Base-by-base conservation (phyloP, 2,113 vertebrate species). In the Misgurnus mizolepis region DNA sequence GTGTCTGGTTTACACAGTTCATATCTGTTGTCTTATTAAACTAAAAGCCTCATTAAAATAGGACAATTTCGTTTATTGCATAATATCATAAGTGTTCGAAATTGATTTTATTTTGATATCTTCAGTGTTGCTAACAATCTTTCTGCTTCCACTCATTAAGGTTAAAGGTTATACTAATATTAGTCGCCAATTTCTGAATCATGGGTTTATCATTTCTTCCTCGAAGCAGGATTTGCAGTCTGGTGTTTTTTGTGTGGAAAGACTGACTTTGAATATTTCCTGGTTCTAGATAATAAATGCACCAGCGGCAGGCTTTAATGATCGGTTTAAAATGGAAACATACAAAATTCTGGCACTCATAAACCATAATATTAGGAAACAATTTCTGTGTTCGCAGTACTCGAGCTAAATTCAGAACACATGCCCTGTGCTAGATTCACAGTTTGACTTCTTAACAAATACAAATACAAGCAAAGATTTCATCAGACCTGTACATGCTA, bases 291-390 rank as follows among this genome's bases (percentile, higher is more conserved):
- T 89, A 89, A 89, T 90, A 89, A 88, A 85, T 85, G 83, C 76
- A 83, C 74, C 62, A 82, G 71, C 58, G 83, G 83, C 80, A 6
- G 62, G 73, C 75, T 76, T 83, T 92, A 90, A 91, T 91, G 89
- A 92, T 87, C 85, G 47, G 86, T 90, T 91, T 89, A 71, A 89
- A 86, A 91, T 91, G 90, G 91, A 91, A 91, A 92, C 86, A 87
- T 89, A 82, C 86, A 89, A 86, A 84, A 64, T 34, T 79, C 83
- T 80, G 89, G 85, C 88, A 66, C 85, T 84, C 78, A 69, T 89
- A 89, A 92, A 90, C 85, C 90, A 80, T 87, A 83, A 85, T 89
- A 90, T 91, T 90, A 91, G 88, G 88, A 90, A 91, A 89, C 87
- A 84, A 87, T 86, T 81, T 84, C 68, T 83, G 81, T 67, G 11